Conservation (phyloP, 2,113 vertebrate species). For the Halichoerus grypus region DNA sequence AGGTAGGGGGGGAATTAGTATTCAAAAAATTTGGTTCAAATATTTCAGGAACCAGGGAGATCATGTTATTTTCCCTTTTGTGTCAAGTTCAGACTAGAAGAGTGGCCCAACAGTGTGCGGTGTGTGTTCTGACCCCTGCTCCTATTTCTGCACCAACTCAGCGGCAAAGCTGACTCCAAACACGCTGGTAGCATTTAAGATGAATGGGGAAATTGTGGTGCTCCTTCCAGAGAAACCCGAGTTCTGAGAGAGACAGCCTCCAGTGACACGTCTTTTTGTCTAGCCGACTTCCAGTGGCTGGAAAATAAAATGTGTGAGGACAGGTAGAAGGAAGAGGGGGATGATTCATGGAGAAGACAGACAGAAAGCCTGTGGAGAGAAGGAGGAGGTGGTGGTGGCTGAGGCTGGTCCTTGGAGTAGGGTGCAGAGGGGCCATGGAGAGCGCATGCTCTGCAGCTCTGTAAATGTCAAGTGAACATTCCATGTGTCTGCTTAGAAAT, state of each 20-base stretch:
- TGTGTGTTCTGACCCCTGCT: background rate
- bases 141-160: background rate
- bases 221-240: background rate
- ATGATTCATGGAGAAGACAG: background rate
- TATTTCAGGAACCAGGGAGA: background rate
- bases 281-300: constrained; percentile 34
- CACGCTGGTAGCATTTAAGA: background rate
- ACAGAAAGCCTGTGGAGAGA: background rate
- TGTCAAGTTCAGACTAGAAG: constrained; percentile 21
- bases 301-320: constrained; percentile 59
- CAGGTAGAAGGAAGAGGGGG: constrained; percentile 14
- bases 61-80: background rate
- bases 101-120: background rate
- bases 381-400: background rate
- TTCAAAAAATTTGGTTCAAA: background rate
- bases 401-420: background rate
- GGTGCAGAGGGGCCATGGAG: background rate
- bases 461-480: background rate
- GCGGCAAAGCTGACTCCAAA: background rate
- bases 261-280: constrained; percentile 21
- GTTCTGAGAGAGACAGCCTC: constrained; percentile 34
- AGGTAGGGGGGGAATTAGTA: constrained; percentile 1
- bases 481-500: background rate
- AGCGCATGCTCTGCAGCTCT: too few relatives aligned
- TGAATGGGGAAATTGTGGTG: constrained; percentile 42